phyloP scores from a whole-genome alignment of 2,888 invertebrate species.

The Lamellibrachia columna region DNA sequence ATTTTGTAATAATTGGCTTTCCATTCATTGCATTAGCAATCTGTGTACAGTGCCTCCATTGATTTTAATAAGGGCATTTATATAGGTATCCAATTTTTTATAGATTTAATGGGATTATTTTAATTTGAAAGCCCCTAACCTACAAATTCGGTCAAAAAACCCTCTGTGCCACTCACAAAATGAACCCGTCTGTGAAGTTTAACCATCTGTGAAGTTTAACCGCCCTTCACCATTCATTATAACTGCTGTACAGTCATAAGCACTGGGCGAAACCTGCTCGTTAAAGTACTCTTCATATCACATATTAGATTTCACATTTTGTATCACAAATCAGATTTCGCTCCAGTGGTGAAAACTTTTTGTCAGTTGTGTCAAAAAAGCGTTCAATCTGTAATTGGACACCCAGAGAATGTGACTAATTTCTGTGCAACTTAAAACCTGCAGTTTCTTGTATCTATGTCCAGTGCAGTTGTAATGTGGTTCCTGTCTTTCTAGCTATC shows the following conservation, averaged over 20 bases:
- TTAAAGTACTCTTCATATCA: background rate
- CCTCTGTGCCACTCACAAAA: background rate
- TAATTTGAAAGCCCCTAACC: no score
- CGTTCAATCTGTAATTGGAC: background rate
- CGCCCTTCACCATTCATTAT: background rate
- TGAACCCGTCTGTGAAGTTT: background rate
- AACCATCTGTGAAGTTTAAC: background rate
- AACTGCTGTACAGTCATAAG: background rate
- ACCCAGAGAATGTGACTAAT: background rate
- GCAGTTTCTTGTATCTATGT: background rate
- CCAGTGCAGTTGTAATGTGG: background rate
- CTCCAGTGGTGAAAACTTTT: background rate
- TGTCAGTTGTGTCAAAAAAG: background rate
- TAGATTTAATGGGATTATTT: no score
- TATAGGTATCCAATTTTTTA: no score
- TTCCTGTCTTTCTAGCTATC: background rate
- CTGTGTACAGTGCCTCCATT: no score
- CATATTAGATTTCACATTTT: background rate
- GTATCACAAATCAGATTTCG: background rate
- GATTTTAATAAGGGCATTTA: no score
- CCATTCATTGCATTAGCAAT: no score
- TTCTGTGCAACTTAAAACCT: constrained; percentile 11
- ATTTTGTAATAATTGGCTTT: no score
- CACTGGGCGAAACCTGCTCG: background rate
- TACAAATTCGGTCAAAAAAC: background rate